Evolutionary conservation across 2,888 invertebrate species (phyloP).

Genomic region (Amblyjoppa proteus): DNA sequence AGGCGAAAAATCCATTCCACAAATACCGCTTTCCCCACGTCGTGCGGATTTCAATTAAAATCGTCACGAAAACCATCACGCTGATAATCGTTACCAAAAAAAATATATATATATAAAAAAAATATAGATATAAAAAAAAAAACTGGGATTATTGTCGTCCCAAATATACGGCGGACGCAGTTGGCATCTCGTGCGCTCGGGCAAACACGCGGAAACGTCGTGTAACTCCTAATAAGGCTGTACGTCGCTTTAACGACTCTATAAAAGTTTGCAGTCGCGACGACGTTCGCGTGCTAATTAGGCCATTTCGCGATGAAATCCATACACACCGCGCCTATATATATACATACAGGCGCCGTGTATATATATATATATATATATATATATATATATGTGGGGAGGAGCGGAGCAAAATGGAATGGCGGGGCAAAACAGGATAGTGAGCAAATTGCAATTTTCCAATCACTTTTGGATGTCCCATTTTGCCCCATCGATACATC

Average conservation of each 20-base stretch:
- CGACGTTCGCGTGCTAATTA: conserved; percentile 29
- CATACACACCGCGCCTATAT: conserved; percentile 13
- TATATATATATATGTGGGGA: too few relatives aligned
- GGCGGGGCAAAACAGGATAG: too few relatives aligned
- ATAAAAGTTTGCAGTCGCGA: conserved; percentile 3
- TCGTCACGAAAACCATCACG: too few relatives aligned
- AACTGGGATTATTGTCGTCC: background rate
- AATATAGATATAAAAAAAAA: background rate
- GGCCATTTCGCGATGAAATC: conserved; percentile 31
- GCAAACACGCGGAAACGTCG: background rate
- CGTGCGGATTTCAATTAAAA: too few relatives aligned
- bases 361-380: too few relatives aligned
- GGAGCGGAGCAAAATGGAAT: too few relatives aligned
- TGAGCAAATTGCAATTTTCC: too few relatives aligned
- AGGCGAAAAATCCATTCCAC: background rate
- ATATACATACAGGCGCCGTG: too few relatives aligned
- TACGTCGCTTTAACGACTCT: background rate
- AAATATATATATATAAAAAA: background rate
- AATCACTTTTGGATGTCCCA: too few relatives aligned
- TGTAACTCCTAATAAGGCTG: background rate
- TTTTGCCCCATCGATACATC: too few relatives aligned
- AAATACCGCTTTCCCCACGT: too few relatives aligned
- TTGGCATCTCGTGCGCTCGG: background rate
- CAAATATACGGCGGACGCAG: background rate
- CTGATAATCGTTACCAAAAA: background rate